Evolutionary conservation across 2,797 vertebrate genomes (phyloP).

Genomic region (Catostomus latipinnis): DNA sequence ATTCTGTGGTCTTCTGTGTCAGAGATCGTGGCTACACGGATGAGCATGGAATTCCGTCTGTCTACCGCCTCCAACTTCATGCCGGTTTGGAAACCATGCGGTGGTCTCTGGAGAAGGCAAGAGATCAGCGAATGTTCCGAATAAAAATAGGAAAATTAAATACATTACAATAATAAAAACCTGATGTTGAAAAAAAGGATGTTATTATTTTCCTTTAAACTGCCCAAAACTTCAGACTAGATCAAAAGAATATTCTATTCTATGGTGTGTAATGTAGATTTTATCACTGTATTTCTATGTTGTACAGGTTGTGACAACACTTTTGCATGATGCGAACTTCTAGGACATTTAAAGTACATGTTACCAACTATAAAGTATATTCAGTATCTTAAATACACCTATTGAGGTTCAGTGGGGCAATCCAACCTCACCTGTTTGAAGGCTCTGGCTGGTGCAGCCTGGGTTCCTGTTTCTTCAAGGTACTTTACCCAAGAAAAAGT

Average conservation of each 20-base stretch:
- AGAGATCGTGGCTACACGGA: slow-evolving; percentile 83
- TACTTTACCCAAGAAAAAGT: slow-evolving; percentile 92
- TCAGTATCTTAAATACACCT: not conserved
- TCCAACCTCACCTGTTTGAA: slow-evolving; percentile 84
- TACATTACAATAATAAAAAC: not conserved
- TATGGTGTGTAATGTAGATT: not conserved
- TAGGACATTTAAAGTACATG: not conserved
- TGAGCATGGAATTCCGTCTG: slow-evolving; percentile 89
- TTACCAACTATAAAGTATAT: not conserved
- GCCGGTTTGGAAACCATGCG: slow-evolving; percentile 87
- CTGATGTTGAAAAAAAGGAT: too few relatives aligned
- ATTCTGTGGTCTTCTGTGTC: slow-evolving; percentile 85
- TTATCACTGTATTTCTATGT: not conserved
- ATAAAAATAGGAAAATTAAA: not conserved
- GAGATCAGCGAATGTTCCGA: not conserved
- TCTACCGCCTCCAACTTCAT: slow-evolving; percentile 92
- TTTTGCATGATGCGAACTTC: not conserved
- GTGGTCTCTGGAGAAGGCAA: slow-evolving; percentile 76
- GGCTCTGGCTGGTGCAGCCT: slow-evolving; percentile 88
- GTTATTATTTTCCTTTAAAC: not conserved
- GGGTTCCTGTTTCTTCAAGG: slow-evolving; percentile 87
- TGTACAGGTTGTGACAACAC: too few relatives aligned
- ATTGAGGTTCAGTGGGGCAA: not conserved
- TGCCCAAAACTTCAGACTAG: not conserved
- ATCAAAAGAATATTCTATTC: not conserved